Percentiles rank a stretch among this genome's conserved stretches.
phyloP scores from a whole-genome alignment of 2,113 vertebrate genomes.

The Tautogolabrus adspersus region DNA sequence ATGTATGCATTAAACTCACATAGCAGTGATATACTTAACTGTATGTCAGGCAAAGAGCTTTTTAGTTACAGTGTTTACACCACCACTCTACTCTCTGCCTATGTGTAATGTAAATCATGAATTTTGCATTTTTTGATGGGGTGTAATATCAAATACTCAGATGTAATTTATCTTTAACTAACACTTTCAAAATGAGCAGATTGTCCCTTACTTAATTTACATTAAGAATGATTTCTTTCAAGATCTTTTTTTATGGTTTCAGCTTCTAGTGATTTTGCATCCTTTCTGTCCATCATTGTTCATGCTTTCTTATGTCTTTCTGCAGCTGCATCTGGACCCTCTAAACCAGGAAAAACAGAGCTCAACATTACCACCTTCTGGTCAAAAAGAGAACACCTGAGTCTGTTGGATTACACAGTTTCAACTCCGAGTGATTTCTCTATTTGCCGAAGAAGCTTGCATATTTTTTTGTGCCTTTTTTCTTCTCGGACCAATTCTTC shows the following conservation, averaged over 20 bases:
- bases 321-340: constrained; percentile 39
- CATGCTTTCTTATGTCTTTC: constrained; percentile 23
- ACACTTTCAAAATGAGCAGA: background rate
- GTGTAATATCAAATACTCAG: background rate
- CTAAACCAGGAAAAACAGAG: constrained; percentile 29
- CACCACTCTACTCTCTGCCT: background rate
- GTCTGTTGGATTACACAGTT: constrained; percentile 16
- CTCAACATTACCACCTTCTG: constrained; percentile 68
- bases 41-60: background rate
- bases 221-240: too few relatives aligned
- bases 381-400: constrained; percentile 35
- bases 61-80: background rate
- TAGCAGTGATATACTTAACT: background rate
- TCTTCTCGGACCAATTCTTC: background rate
- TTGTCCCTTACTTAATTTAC: background rate
- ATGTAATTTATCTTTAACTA: background rate
- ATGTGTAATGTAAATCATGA: background rate
- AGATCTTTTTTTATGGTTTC: background rate
- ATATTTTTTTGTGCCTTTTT: constrained; percentile 6
- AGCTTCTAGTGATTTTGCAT: background rate
- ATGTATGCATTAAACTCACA: background rate
- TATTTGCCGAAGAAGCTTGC: constrained; percentile 13
- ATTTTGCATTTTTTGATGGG: background rate
- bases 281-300: constrained; percentile 3
- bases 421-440: constrained; percentile 33